Base-by-base conservation (phyloP, 1,140 invertebrate genomes). In the Zaprionus inermis region DNA sequence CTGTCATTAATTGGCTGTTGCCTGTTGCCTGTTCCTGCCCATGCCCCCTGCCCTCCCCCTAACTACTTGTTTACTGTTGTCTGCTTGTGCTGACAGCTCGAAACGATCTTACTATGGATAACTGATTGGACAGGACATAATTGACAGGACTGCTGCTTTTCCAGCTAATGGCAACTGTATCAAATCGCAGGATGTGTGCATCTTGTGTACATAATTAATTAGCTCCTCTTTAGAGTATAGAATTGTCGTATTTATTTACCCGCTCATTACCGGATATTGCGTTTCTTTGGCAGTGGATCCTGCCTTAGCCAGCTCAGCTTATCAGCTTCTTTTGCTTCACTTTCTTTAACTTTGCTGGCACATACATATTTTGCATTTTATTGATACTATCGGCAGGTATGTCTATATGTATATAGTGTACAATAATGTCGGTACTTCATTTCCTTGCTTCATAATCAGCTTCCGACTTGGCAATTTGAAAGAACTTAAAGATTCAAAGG, bases 1-100 rank as follows among this genome's bases (percentile, higher is more conserved):
- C 78, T 84, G 81, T 84, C 81, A 84, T 84, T 84, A 84, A 84
- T 84, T 84, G 81, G 81, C 81, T 85, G 73, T 78, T 78, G 77
- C 44, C 59, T 67, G 57, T 64, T 72, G 56, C 71, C 67, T 32
- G 10, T 9, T 22, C 5, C 56, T 56, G 71, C 46, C 51, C n/a
- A n/a, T 67, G 54, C 44, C 22, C 49, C 6, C 7, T 36, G 1
- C 24, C 18, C 16, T 2, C 24, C 30, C 7, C 30, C 46, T 5
- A 28, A 4, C 10, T 51, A n/a, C 14, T 10, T 34, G n/a, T 51
- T 51, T 61, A 9, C 51, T 34, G 22, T 7, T 24, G 22, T 24
- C 18, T 68, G 49, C 58, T 70, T 57, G 44, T 46, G 30, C 28
- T 70, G 72, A 69, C 72, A 69, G 66, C 52, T 36, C 14, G 10